Evolutionary conservation across 2,888 invertebrate genomes (phyloP), one percentile per base, ranked within the genome.

Genomic region (Callosobruchus maculatus): DNA sequence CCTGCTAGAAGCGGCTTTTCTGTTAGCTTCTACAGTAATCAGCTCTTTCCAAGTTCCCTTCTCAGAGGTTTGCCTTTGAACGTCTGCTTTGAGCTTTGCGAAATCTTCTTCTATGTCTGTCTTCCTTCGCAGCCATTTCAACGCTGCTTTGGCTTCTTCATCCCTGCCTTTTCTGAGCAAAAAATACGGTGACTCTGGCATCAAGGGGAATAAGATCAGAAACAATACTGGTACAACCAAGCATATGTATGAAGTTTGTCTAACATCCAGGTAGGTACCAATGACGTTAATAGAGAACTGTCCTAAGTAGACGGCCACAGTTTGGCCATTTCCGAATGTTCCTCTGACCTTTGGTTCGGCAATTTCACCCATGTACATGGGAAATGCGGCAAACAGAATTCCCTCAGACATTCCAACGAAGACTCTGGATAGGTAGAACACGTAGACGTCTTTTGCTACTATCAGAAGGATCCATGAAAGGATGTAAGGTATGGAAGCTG

Each of bases 111-210:
- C 82, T 0, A 84, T 80, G 68, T 83, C 22, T 9, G 22, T 7
- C 20, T 31, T 70, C 21, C 81, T 74, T 70, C 80, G 76, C 18
- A 85, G 72, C 74, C 74, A 77, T 68, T 77, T 79, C 68, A 85
- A 75, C 0, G 83, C 78, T 20, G 73, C 72, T 71, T 78, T 77
- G 7, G 84, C 84, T 71, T 82, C 79, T 18, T 80, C 78, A 2
- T 74, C 49, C 22, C 76, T 75, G 7, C 78, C 78, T 71, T 83
- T 82, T 79, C 81, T 82, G 5, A 83, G 68, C 18, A 78, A 79
- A 73, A 76, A 84, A 74, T 85, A 85, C 0, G 84, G 84, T 0
- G 82, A 80, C 87, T 93, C 93, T 20, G 93, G 93, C 82, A 92
- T 87, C 81, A 90, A 90, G 68, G 85, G 22, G 83, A 92, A 90